Evolutionary conservation across 2,797 vertebrate species (phyloP).

Genomic region (Erpetoichthys calabaricus): DNA sequence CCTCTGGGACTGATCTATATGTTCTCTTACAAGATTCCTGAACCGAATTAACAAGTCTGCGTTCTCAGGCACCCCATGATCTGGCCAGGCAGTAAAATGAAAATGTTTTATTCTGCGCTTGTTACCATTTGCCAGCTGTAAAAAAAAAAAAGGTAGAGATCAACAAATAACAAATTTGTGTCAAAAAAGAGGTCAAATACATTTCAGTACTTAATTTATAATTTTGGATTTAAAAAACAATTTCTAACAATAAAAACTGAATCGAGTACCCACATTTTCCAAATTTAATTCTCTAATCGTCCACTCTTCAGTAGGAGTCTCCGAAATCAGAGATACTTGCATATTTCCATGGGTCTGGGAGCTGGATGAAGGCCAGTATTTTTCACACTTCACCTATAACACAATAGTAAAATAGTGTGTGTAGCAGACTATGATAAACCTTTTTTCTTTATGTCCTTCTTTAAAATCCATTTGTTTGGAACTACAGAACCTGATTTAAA

Average conservation of each 20-base stretch:
- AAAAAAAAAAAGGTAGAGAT: too few species aligned
- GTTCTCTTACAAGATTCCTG: slow-evolving; percentile 77
- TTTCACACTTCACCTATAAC: slow-evolving; percentile 75
- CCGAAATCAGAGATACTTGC: slow-evolving; percentile 58
- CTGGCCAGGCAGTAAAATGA: slow-evolving; percentile 94
- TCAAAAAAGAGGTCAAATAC: too few species aligned
- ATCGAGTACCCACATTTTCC: slow-evolving; percentile 62
- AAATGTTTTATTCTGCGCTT: slow-evolving; percentile 67
- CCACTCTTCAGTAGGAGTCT: slow-evolving; percentile 76
- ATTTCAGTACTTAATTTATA: too few species aligned
- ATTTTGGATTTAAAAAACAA: too few species aligned
- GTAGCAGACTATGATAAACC: too few species aligned
- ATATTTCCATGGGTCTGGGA: slow-evolving; percentile 55
- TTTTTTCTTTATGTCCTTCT: too few species aligned
- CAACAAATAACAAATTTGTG: too few species aligned
- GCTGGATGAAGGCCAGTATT: slow-evolving; percentile 73
- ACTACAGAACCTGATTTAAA: too few species aligned
- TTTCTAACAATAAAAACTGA: too few species aligned
- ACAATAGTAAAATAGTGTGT: neutral
- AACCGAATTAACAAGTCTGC: slow-evolving; percentile 87
- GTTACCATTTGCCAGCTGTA: too few species aligned
- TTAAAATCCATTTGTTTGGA: too few species aligned
- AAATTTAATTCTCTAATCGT: slow-evolving; percentile 81
- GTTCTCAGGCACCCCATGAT: slow-evolving; percentile 81
- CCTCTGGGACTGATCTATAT: slow-evolving; percentile 66